Evolutionary conservation across 2,797 vertebrate species (phyloP).

Genomic region (Varecia variegata): DNA sequence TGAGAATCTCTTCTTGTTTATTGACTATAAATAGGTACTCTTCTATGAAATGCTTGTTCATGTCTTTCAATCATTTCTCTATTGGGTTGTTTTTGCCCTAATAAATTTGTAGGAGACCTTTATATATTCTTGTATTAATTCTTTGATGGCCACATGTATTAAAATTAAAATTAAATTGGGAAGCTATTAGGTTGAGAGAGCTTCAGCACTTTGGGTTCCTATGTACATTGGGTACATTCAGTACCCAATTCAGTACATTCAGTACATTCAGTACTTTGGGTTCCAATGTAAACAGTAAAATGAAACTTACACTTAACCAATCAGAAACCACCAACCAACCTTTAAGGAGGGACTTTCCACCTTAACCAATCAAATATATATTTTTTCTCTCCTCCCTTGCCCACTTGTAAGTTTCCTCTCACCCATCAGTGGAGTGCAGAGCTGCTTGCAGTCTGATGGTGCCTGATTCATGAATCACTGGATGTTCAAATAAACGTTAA

Average conservation of each 20-base stretch:
- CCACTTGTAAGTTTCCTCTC: neutral
- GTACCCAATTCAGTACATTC: no score
- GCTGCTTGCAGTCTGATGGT: neutral
- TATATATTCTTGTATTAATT: neutral
- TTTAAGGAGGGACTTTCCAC: neutral
- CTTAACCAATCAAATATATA: neutral
- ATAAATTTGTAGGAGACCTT: neutral
- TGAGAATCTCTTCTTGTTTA: neutral
- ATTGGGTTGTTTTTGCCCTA: neutral
- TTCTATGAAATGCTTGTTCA: neutral
- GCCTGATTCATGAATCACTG: neutral
- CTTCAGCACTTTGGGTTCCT: neutral
- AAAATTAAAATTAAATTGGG: neutral
- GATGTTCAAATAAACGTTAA: neutral
- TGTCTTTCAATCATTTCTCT: neutral
- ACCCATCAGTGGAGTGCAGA: neutral
- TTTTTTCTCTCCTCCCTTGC: neutral
- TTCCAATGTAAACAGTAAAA: neutral
- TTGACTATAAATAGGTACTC: neutral
- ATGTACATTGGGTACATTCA: no score
- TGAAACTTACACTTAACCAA: neutral
- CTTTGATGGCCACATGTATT: neutral
- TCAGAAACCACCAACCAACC: neutral
- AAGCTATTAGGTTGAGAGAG: neutral
- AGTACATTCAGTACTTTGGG: neutral